Base-by-base conservation (phyloP, 1,140 invertebrate genomes). In the Phocides pigmalion region DNA sequence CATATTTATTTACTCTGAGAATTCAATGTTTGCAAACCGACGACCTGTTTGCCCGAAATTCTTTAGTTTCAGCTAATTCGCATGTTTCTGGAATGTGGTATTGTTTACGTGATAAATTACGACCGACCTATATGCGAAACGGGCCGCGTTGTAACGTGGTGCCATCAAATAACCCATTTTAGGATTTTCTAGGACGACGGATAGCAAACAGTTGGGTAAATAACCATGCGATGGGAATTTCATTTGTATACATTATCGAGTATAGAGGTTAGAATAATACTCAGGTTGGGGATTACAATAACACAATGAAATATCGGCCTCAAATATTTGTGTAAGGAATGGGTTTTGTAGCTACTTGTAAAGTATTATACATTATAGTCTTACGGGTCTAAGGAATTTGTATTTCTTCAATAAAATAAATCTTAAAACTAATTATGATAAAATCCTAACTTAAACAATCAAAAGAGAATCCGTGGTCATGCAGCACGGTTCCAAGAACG, bases 81-180 rank as follows among this genome's bases (percentile, higher is more conserved):
- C 66, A 14, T 17, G 15, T 49, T 49, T 22, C 37, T 28, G 53
- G 68, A 63, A 70, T 65, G 51, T 65, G 51, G 35, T 11, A 54
- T 54, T 70, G 63, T 66, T 66, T 66, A 63, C 58, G 22, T 41
- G 35, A 70, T 70, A 66, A 70, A 61, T 70, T 46, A 44, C 25
- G 12, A 49, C 59, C 56, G 68, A 66, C 68, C 68, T 37, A 39
- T 58, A 63, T 70, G 25, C 17, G 35, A 53, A 53, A 12, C 25
- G 11, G 20, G 46, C 16, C 20, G 11, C 16, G 11, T 5, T 5
- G 12, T 4, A 46, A 19, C 16, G 11, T n/a, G 28, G 11, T 39
- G 16, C n/a, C 42, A 22, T 14, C 20, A 15, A 6, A 17, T 41
- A 41, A 39, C 51, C 51, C 51, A 41, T 41, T 54, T 54, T 14